Base-by-base conservation (phyloP, 2,888 invertebrate species). In the Allacma fusca region DNA sequence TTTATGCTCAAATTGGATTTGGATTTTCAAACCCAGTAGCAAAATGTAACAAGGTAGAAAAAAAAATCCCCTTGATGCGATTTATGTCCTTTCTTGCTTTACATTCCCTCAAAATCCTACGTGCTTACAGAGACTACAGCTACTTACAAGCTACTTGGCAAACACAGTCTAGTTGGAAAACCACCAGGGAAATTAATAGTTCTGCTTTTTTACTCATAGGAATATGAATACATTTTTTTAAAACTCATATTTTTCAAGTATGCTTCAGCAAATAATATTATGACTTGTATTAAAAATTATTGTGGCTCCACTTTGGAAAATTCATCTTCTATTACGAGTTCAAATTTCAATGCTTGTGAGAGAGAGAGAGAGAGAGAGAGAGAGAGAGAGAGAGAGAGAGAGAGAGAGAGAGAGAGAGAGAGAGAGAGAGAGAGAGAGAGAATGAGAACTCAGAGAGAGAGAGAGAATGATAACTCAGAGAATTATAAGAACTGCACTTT, bases 1-100 rank as follows among this genome's bases (percentile, higher is more conserved):
- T 19, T 19, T 21, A 68, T 21, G 23, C 68, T 68, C 67, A 67
- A 67, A 67, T 68, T 34, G 62, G 62, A 68, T 68, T 68, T 68
- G 34, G 7, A n/a, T 29, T 62, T 62, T 62, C 62, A 62, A 62
- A 29, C 34, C 68, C 68, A 68, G 40, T 68, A 68, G 40, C 40
- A 28, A 23, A 26, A 65, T 21, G 62, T 24, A 62, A 34, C 5
- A 34, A 34, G 34, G 19, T 50, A n/a, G 62, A 62, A 16, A 26
- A 24, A 26, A 62, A 57, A 57, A 5, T 19, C 57, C 16, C 26
- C 23, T 62, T 5, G 23, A 24, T 62, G 62, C 23, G n/a, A 62
- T 62, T 62, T 62, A 62, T 26, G 62, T 62, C 16, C 62, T 62
- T 62, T 23, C 2, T 24, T 24, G 4, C n/a, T 13, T 24, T n/a